These are phyloP conservation scores for Trichogramma evanescens DNA, from an alignment of 2,888 invertebrate species.

Conservation along the genomic window DNA sequence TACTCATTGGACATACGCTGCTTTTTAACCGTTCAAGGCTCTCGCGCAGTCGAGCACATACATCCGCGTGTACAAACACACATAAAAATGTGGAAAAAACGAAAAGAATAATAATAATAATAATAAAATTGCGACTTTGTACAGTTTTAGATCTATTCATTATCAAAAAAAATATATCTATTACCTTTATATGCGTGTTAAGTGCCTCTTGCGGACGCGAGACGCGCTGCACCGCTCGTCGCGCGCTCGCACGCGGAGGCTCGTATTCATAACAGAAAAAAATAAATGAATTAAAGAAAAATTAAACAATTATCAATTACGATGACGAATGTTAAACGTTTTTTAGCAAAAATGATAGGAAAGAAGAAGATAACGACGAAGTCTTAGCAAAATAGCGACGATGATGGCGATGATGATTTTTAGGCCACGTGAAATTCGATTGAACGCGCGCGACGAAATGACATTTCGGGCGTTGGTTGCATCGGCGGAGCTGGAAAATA, in stretches of 20 bases:
- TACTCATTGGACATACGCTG: no score
- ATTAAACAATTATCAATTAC: background rate
- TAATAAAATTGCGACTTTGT: slow-evolving; percentile 5
- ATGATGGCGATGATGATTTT: slow-evolving; percentile 9
- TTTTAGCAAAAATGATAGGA: slow-evolving; percentile 25
- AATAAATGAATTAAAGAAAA: no score
- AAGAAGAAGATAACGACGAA: slow-evolving; percentile 11
- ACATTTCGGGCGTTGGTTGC: no score
- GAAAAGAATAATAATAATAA: no score
- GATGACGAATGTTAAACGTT: slow-evolving; percentile 25
- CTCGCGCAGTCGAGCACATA: no score
- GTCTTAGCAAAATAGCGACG: slow-evolving; percentile 4
- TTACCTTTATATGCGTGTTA: slow-evolving; percentile 24
- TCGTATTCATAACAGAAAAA: no score
- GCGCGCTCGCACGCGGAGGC: no score
- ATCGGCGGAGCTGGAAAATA: no score
- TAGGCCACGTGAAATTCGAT: slow-evolving; percentile 2
- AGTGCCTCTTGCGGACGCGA: slow-evolving; percentile 8
- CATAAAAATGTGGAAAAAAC: no score
- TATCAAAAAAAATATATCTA: slow-evolving; percentile 12
- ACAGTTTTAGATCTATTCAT: slow-evolving; percentile 22
- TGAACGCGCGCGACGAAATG: no score
- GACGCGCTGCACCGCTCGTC: background rate
- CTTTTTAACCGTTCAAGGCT: no score
- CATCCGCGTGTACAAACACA: no score